phyloP scores from a whole-genome alignment of 2,888 invertebrate species.

The Tuberolachnus salignus region DNA sequence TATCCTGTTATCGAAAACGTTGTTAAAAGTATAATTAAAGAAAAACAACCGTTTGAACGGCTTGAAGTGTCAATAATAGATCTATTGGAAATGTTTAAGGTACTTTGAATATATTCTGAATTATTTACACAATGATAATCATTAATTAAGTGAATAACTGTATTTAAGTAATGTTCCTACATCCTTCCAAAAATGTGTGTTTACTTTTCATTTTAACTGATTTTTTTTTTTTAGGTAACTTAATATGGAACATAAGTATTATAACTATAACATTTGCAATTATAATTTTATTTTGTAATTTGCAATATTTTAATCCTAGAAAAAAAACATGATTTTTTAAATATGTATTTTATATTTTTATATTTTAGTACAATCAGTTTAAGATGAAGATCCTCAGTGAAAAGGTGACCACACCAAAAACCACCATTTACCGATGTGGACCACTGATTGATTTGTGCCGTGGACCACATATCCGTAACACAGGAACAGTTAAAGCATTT shows the following conservation, averaged over 20 bases:
- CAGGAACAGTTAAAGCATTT: constrained; percentile 94
- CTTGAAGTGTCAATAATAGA: constrained; percentile 93
- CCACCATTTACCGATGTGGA: constrained; percentile 96
- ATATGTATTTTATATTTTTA: constrained; percentile 18
- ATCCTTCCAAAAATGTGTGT: no score
- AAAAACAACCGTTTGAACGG: constrained; percentile 96
- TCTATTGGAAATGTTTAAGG: constrained; percentile 95
- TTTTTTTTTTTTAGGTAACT: not conserved
- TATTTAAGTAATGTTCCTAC: no score
- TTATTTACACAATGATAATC: not conserved
- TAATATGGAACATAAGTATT: not conserved
- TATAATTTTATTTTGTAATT: no score
- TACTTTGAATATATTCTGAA: constrained; percentile 62
- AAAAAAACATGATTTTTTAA: not conserved
- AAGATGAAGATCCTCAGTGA: constrained; percentile 83
- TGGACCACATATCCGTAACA: constrained; percentile 96
- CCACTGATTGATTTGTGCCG: constrained; percentile 95
- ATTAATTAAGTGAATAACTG: no score
- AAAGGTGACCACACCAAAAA: constrained; percentile 88
- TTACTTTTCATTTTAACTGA: no score
- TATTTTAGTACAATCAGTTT: constrained; percentile 67
- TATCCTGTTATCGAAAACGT: constrained; percentile 83
- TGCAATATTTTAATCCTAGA: not conserved
- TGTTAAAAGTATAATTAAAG: constrained; percentile 88
- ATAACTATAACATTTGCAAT: not conserved